phyloP scores from a whole-genome alignment of 2,888 invertebrate genomes.

The Drosophila emarginata region DNA sequence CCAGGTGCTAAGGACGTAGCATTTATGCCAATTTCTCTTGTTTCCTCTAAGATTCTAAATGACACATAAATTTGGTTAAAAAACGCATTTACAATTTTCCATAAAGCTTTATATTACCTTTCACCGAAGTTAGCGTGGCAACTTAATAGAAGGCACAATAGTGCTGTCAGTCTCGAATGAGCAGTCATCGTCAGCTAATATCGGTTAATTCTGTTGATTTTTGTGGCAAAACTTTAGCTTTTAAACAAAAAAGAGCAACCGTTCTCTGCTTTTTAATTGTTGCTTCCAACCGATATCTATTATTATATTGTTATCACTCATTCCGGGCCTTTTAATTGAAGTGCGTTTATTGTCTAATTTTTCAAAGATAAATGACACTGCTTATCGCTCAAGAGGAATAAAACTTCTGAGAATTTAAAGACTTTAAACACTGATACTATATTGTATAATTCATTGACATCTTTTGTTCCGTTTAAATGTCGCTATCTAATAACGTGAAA shows the following conservation, averaged over 20 bases:
- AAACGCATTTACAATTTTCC: no score
- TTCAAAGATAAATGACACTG: constrained; percentile 15
- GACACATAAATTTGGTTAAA: no score
- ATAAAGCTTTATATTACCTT: no score
- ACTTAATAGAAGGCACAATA: neutral
- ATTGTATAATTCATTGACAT: no score
- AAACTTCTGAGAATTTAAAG: neutral
- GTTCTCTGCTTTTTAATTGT: no score
- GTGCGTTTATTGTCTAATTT: neutral
- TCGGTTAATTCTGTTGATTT: neutral
- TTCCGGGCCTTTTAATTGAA: constrained; percentile 9
- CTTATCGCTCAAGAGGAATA: neutral
- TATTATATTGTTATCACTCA: constrained; percentile 3
- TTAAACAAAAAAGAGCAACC: neutral
- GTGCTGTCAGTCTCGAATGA: neutral
- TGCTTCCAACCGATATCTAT: no score
- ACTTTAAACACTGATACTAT: no score
- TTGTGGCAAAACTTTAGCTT: neutral
- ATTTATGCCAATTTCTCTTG: no score
- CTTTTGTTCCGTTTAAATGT: no score
- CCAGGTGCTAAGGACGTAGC: neutral
- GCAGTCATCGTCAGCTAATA: neutral
- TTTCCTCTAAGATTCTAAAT: no score
- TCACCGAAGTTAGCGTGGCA: neutral
- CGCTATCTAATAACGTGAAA: no score